A percentile compares a stretch with the other conserved stretches of the same genome.
These are phyloP conservation scores for Menidia menidia DNA, from an alignment of 2,797 vertebrate genomes.

Conservation along the genomic window DNA sequence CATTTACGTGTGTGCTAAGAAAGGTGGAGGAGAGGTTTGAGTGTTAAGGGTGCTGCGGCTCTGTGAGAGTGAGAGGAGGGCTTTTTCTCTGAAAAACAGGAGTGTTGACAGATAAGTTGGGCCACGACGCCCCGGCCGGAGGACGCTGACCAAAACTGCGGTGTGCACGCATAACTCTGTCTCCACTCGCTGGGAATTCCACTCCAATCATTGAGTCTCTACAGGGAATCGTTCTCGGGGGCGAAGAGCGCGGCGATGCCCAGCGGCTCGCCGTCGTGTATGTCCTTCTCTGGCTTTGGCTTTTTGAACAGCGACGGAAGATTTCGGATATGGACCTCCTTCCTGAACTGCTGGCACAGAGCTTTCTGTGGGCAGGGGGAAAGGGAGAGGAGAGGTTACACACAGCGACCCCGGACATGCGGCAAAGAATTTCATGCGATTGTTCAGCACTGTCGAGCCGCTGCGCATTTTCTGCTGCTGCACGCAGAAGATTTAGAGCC, in stretches of 20 bases:
- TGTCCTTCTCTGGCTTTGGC: constrained; percentile 86
- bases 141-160: constrained; percentile 10
- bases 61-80: constrained; percentile 5
- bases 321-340: constrained; percentile 98
- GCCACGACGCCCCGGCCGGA: constrained; percentile 18
- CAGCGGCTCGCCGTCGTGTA: constrained; percentile 68
- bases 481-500: constrained; percentile 46
- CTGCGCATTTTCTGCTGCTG: constrained; percentile 33
- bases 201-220: constrained; percentile 27
- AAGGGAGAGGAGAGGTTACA: constrained; percentile 50
- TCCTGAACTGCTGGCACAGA: constrained; percentile 96
- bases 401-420: constrained; percentile 29
- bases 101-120: constrained; percentile 49
- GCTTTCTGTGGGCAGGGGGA: constrained; percentile 87
- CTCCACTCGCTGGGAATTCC: constrained; percentile 48
- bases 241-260: constrained; percentile 71
- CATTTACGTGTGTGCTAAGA: background rate
- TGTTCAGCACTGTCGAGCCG: constrained; percentile 36
- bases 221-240: constrained; percentile 47
- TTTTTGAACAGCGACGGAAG: constrained; percentile 97
- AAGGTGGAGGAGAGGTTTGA: background rate
- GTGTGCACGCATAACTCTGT: constrained; percentile 26
- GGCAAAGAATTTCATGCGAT: constrained; percentile 58
- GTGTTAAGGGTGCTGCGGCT: constrained; percentile 1
- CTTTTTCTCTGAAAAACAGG: constrained; percentile 2